Evolutionary conservation across 2,113 vertebrate genomes (phyloP), one percentile per base, ranked within the genome.

Genomic region (Benitochromis conjunctus): DNA sequence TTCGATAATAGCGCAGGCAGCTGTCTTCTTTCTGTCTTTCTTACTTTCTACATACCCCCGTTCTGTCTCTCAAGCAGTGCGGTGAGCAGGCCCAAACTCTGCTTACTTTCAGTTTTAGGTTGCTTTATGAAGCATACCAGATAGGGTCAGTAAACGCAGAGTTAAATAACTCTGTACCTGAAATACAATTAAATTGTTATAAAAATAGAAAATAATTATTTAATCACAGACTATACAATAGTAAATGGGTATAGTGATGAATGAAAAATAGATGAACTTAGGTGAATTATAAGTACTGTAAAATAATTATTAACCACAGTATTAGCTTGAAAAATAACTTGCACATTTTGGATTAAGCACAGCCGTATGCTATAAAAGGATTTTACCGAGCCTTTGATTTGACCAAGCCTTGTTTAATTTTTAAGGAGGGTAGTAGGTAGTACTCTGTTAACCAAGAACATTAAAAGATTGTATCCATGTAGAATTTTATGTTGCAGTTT

Each of bases 1-100:
- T 96, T 95, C 95, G 96, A 98, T 98, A 98, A 98, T 99, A 98
- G 97, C 98, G 98, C 99, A 99, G 98, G 98, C 97, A 97, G 97
- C 97, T 91, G 84, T 91, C 81, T 83, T 84, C 66, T 88, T 82
- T 87, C 87, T 93, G 84, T 92, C 88, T 80, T 85, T 89, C 82
- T 83, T 64, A 76, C 86, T 89, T 78, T 90, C 77, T 90, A 79
- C 86, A 82, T 86, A 81, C 86, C 84, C 82, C 81, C 38, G 16
- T 62, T 69, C 84, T 83, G 89, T 93, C 91, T 91, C 94, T 91
- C 79, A 93, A 91, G 93, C 94, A 79, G 51, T 62, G 31, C 88
- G 95, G 88, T 91, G 89, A 94, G 91, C 92, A 94, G 93, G 93
- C 93, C 92, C 83, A 78, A 89, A 85, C 86, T 90, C 87, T 69